Evolutionary conservation across 2,113 vertebrate genomes (phyloP), one percentile per base, ranked within the genome.

Genomic region (Neomonachus schauinslandi): DNA sequence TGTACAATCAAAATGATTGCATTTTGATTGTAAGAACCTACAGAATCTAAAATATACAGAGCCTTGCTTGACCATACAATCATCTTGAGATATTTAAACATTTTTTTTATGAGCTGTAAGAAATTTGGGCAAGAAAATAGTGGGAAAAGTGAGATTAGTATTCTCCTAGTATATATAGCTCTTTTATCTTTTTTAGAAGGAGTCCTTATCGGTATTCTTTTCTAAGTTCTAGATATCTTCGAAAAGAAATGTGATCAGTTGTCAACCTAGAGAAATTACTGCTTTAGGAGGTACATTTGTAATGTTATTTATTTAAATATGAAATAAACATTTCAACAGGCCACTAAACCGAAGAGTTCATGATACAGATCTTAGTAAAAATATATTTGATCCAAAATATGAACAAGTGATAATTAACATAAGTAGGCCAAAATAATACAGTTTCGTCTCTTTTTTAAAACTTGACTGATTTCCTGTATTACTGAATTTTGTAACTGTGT

Each of bases 211-310:
- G 76, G 72, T 79, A 88, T 89, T 46, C n/a, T 81, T 92, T 94
- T 72, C 96, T 97, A 92, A 94, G 83, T 91, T 19, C 63, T 22
- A 49, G 59, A 39, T 95, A 93, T 3, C 55, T 77, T 90, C 9
- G 26, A 53, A 86, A 71, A 12, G 2, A 69, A 94, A 91, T 76
- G 31, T 81, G 16, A 63, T 71, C 69, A 24, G 46, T 95, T 94
- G 89, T 93, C 94, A 77, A 88, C 84, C 36, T 1, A 89, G 96
- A 96, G 96, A 96, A 22, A 9, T 72, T 93, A 39, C 83, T 98
- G 69, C 26, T 74, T 98, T 98, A 95, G 86, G 53, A 71, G 69
- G 7, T 91, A 31, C 12, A 61, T 89, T 84, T 84, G 59, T 95
- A 83, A 28, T 39, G 0, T 96, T 91, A 72, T 39, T 91, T 77